These are phyloP conservation scores for Amphiprion ocellaris DNA, from an alignment of 2,113 vertebrate genomes.

Conservation along the genomic window DNA sequence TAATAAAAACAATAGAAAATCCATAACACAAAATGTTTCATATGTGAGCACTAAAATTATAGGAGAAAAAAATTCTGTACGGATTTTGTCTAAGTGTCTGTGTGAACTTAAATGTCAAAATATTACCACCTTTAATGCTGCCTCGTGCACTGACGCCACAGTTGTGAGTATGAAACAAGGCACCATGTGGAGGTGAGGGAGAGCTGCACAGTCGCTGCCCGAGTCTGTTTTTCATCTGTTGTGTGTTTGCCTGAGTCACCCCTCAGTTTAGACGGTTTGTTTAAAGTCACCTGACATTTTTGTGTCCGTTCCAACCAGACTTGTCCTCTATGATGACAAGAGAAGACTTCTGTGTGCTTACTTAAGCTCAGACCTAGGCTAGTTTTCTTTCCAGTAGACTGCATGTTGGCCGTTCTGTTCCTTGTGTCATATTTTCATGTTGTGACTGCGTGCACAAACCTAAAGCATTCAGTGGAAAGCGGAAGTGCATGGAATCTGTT, in stretches of 20 bases:
- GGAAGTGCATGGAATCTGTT: slow-evolving; percentile 50
- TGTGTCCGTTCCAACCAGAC: slow-evolving; percentile 3
- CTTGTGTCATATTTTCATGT: slow-evolving; percentile 34
- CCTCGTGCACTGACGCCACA: slow-evolving; percentile 35
- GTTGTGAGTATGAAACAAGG: slow-evolving; percentile 61
- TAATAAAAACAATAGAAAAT: neutral
- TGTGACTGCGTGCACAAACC: slow-evolving; percentile 4
- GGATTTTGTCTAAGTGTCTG: slow-evolving; percentile 12
- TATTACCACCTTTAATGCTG: slow-evolving; percentile 68
- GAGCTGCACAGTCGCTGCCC: slow-evolving; percentile 14
- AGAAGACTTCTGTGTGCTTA: neutral
- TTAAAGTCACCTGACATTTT: neutral
- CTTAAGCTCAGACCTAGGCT: slow-evolving; percentile 11
- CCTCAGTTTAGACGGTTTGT: slow-evolving; percentile 3
- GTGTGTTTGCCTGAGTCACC: slow-evolving; percentile 52
- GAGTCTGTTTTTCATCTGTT: slow-evolving; percentile 4
- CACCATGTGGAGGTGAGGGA: slow-evolving; percentile 62
- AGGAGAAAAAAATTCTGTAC: too few relatives aligned
- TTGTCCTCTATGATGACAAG: neutral
- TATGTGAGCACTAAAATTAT: neutral
- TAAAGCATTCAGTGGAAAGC: neutral
- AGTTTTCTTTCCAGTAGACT: neutral
- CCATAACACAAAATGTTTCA: neutral
- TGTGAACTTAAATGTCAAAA: slow-evolving; percentile 40
- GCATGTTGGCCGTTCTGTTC: slow-evolving; percentile 62